These are phyloP conservation scores for Gymnoscopelus braueri DNA, from an alignment of 2,797 vertebrate species.

Conservation along the genomic window DNA sequence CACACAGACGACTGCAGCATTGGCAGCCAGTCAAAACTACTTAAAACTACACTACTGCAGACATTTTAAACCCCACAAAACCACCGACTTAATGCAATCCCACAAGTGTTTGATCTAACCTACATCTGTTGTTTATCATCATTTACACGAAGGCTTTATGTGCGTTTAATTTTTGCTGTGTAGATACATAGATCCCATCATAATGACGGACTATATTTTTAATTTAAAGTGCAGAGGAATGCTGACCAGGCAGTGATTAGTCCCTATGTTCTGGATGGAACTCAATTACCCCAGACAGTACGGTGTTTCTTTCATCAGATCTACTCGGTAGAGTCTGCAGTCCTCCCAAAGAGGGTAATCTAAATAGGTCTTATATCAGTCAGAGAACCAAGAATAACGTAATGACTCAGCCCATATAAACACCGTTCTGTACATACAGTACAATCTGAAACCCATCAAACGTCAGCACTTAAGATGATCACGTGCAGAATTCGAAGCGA, in stretches of 20 bases:
- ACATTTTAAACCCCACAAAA: conserved; percentile 10
- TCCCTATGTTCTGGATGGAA: conserved; percentile 48
- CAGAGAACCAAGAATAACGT: conserved; percentile 28
- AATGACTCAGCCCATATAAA: conserved; percentile 14
- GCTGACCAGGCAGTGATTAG: conserved; percentile 59
- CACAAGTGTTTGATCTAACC: background rate
- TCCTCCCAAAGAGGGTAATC: conserved; percentile 43
- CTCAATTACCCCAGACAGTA: conserved; percentile 50
- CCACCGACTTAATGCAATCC: background rate
- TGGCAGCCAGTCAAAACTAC: conserved; percentile 20
- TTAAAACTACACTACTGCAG: conserved; percentile 17
- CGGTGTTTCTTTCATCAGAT: conserved; percentile 64
- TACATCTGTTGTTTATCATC: background rate
- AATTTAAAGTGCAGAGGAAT: conserved; percentile 36
- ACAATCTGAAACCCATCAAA: conserved; percentile 1
- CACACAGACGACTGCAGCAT: conserved; percentile 13
- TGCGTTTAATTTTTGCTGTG: too few species aligned
- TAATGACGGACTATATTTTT: background rate
- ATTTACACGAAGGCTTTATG: too few species aligned
- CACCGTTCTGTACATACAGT: conserved; percentile 1
- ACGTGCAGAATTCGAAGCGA: background rate
- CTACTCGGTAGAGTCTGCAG: conserved; percentile 49
- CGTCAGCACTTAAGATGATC: background rate
- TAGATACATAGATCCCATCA: background rate
- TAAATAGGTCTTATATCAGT: conserved; percentile 42